phyloP scores from a whole-genome alignment of 2,797 vertebrate species.

The Dendrocincla tyrannina region DNA sequence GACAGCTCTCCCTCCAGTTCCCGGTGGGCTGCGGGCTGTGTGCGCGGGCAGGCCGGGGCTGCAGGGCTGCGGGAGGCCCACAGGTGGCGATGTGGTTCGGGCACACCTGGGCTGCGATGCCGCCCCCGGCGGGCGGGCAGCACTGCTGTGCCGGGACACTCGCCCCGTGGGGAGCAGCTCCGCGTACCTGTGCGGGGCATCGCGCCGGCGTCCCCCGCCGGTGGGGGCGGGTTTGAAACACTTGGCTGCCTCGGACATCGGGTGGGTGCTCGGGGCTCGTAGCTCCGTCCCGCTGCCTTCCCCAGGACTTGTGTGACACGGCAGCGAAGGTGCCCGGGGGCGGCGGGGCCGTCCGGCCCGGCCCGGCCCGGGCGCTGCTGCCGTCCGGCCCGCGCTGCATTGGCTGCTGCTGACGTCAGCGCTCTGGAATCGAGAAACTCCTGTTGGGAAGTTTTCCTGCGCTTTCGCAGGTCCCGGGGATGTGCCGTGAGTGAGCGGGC shows the following conservation, averaged over 20 bases:
- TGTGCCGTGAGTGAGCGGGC: neutral
- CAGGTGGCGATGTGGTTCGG: constrained; percentile 91
- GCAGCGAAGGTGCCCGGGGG: neutral
- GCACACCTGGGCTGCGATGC: constrained; percentile 73
- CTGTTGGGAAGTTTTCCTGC: neutral
- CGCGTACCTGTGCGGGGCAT: neutral
- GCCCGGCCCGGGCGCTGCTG: neutral
- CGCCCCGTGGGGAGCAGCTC: neutral
- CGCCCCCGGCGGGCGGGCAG: neutral
- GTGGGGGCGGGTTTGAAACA: neutral
- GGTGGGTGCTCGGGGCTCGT: neutral
- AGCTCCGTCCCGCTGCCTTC: neutral
- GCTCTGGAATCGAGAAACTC: constrained; percentile 32
- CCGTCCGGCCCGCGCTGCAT: neutral
- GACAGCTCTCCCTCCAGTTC: neutral
- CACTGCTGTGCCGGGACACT: neutral
- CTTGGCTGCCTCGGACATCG: neutral
- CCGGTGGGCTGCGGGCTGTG: neutral
- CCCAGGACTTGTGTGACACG: neutral
- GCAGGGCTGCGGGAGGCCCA: constrained; percentile 80
- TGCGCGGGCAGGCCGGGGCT: neutral
- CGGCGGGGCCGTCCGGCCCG: neutral
- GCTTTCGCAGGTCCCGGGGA: neutral
- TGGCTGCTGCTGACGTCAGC: constrained; percentile 38
- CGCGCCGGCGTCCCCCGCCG: neutral